These are phyloP conservation scores for Hypomecis punctinalis DNA, from an alignment of 2,888 invertebrate species.

Conservation along the genomic window DNA sequence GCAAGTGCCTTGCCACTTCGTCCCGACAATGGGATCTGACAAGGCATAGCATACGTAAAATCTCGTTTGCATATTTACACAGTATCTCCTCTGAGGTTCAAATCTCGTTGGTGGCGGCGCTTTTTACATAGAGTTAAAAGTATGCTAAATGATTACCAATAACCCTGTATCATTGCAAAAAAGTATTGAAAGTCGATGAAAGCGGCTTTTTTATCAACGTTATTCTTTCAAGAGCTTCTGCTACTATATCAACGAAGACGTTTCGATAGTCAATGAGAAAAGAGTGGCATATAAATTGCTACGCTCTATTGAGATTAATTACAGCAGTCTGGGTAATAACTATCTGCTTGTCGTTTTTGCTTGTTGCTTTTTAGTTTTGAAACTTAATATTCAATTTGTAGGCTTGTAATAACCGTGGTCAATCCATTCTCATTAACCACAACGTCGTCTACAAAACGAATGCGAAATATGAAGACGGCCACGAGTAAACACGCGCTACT, in stretches of 20 bases:
- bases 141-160: no score
- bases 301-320: background rate
- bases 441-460: conserved; percentile 34
- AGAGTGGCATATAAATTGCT: background rate
- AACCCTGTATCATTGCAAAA: background rate
- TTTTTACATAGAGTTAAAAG: no score
- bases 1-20: no score
- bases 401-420: conserved; percentile 32
- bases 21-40: no score
- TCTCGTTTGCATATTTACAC: no score
- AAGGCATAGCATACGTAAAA: no score
- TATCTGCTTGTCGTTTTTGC: background rate
- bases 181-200: background rate
- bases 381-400: conserved; percentile 27
- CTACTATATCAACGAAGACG: background rate
- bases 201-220: background rate
- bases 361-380: conserved; percentile 13
- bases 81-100: no score
- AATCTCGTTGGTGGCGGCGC: no score
- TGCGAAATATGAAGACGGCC: conserved; percentile 36
- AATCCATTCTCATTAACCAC: conserved; percentile 38
- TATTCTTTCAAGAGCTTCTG: background rate
- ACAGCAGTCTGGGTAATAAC: background rate
- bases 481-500: conserved; percentile 44
- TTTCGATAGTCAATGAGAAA: background rate